A percentile compares a stretch with the other conserved stretches of the same genome.
Conservation (phyloP, 2,113 vertebrate species). For the Tretioscincus oriximinensis region DNA sequence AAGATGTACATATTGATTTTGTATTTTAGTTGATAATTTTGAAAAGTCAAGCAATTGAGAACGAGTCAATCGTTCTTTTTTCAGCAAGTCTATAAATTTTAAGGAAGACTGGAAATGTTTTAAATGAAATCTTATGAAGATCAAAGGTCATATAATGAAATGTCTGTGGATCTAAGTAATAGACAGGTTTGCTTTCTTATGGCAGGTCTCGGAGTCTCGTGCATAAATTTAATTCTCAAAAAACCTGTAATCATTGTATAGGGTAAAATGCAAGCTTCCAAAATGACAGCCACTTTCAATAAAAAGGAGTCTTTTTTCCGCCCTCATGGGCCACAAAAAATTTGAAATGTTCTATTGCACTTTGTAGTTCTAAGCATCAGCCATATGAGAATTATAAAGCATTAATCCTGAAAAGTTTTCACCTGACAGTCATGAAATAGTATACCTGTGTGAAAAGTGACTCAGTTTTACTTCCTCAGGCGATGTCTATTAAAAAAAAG, state of each 20-base stretch:
- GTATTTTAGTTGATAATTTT: conserved; percentile 64
- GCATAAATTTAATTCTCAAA: conserved; percentile 73
- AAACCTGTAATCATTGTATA: conserved; percentile 69
- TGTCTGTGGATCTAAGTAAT: conserved; percentile 19
- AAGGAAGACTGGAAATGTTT: conserved; percentile 34
- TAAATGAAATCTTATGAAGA: conserved; percentile 35
- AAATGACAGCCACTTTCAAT: conserved; percentile 73
- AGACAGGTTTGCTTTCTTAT: conserved; percentile 44
- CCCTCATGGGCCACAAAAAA: conserved; percentile 76
- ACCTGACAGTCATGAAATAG: conserved; percentile 77
- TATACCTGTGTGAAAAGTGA: conserved; percentile 72
- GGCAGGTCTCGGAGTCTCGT: conserved; percentile 58
- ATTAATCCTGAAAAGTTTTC: conserved; percentile 77
- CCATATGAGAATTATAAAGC: conserved; percentile 77
- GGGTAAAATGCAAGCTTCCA: conserved; percentile 72
- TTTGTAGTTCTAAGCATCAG: conserved; percentile 79
- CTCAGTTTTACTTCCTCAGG: conserved; percentile 71
- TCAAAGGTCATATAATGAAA: conserved; percentile 48
- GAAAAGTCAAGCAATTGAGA: conserved; percentile 53
- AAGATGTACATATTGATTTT: conserved; percentile 66
- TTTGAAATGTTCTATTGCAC: conserved; percentile 76
- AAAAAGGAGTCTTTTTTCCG: conserved; percentile 68
- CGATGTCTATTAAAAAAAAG: conserved; percentile 62
- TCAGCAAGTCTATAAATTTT: not conserved
- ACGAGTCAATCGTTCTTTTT: conserved; percentile 17